Conservation (phyloP, 1,140 invertebrate genomes). For the Trissolcus basalis region DNA sequence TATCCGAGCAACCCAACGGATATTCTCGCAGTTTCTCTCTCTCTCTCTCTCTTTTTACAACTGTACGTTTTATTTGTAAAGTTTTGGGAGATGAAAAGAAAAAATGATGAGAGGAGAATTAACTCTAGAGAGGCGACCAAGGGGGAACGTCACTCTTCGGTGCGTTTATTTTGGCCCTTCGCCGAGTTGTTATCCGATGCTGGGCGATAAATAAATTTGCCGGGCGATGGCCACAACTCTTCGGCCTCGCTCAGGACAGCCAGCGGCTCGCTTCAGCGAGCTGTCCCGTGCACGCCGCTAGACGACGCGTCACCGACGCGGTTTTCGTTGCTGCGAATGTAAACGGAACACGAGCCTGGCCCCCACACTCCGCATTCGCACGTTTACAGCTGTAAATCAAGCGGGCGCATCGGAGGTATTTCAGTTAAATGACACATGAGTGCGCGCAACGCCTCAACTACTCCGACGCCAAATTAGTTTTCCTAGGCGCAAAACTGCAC, state of each 20-base stretch:
- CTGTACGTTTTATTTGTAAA: conserved; percentile 24
- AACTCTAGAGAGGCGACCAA: conserved; percentile 30
- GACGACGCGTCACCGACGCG: conserved; percentile 43
- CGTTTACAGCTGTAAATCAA: conserved; percentile 71
- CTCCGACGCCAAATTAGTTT: conserved; percentile 48
- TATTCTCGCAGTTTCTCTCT: too few relatives aligned
- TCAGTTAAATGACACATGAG: conserved; percentile 74
- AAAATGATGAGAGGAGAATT: conserved; percentile 37
- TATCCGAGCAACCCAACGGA: too few relatives aligned
- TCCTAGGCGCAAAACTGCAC: conserved; percentile 27
- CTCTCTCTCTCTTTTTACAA: too few relatives aligned
- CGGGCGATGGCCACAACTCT: conserved; percentile 69
- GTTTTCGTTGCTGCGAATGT: conserved; percentile 43
- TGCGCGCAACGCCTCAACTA: conserved; percentile 27
- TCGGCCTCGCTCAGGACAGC: conserved; percentile 50
- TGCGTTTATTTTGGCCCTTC: conserved; percentile 54
- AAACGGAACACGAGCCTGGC: conserved; percentile 42
- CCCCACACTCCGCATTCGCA: conserved; percentile 44
- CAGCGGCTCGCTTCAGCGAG: conserved; percentile 38
- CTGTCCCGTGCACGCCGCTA: conserved; percentile 42
- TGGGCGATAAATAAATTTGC: conserved; percentile 71
- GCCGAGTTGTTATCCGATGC: conserved; percentile 46
- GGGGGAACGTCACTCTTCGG: conserved; percentile 48
- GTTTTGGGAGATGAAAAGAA: background rate
- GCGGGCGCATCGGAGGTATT: conserved; percentile 73